Evolutionary conservation across 2,888 invertebrate species (phyloP).

Genomic region (Lepidocyrtoides sp.): DNA sequence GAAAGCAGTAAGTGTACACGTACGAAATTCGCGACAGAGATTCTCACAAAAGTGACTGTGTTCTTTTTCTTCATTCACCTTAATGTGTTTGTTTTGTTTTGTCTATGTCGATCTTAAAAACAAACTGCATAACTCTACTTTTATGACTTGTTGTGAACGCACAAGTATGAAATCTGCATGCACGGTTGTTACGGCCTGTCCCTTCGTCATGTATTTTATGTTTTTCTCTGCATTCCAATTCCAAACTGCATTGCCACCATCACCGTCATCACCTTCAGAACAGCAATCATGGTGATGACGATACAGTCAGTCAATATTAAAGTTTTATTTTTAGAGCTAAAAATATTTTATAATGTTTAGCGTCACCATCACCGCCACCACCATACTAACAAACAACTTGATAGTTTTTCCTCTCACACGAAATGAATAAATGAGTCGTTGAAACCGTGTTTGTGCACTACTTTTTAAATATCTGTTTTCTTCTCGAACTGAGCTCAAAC

Average conservation of each 20-base stretch:
- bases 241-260: slow-evolving; percentile 41
- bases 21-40: slow-evolving; percentile 30
- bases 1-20: not conserved
- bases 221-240: slow-evolving; percentile 46
- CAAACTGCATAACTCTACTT: slow-evolving; percentile 37
- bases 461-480: slow-evolving; percentile 21
- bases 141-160: slow-evolving; percentile 58
- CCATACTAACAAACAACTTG: not conserved
- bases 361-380: not conserved
- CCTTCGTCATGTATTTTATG: slow-evolving; percentile 8
- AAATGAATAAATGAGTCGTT: slow-evolving; percentile 18
- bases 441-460: slow-evolving; percentile 14
- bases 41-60: slow-evolving; percentile 29
- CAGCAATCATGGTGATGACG: not conserved
- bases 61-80: slow-evolving; percentile 13
- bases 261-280: slow-evolving; percentile 21
- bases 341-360: slow-evolving; percentile 16
- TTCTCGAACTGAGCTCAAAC: not conserved
- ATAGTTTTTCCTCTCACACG: not conserved
- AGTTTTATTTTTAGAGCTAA: slow-evolving; percentile 39
- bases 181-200: not conserved
- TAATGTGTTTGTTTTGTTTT: not conserved
- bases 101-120: not conserved
- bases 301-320: slow-evolving; percentile 26
- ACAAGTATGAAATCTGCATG: slow-evolving; percentile 11